Evolutionary conservation across 2,888 invertebrate species (phyloP).

Genomic region (Chrysolina americana): DNA sequence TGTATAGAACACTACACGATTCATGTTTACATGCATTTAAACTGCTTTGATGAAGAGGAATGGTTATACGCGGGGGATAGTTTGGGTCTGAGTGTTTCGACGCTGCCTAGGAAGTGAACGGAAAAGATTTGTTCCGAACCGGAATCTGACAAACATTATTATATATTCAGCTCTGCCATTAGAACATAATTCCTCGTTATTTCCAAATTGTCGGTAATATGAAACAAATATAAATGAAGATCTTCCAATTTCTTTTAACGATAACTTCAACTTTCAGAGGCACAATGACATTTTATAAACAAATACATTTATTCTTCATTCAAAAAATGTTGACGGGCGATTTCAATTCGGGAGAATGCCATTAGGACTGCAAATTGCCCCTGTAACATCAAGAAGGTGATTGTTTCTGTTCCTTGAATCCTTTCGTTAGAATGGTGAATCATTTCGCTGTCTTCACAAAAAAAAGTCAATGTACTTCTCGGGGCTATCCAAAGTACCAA

Average conservation of each 20-base stretch:
- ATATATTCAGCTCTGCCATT: too few relatives aligned
- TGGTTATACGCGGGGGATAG: slow-evolving; percentile 49
- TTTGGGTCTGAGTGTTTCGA: slow-evolving; percentile 25
- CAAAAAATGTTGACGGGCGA: neutral
- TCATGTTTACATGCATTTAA: slow-evolving; percentile 57
- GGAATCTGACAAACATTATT: too few relatives aligned
- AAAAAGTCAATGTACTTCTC: too few relatives aligned
- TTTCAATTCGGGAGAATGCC: slow-evolving; percentile 38
- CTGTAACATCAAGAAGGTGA: neutral
- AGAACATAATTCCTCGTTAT: too few relatives aligned
- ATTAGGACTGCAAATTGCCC: slow-evolving; percentile 29
- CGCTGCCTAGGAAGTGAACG: neutral
- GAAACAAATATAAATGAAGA: too few relatives aligned
- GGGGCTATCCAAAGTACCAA: too few relatives aligned
- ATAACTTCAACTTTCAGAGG: too few relatives aligned
- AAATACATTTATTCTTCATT: neutral
- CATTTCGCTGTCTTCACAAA: too few relatives aligned
- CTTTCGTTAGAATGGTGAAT: too few relatives aligned
- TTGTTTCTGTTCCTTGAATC: neutral
- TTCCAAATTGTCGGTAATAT: too few relatives aligned
- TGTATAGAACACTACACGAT: slow-evolving; percentile 64
- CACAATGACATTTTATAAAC: too few relatives aligned
- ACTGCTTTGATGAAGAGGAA: slow-evolving; percentile 69
- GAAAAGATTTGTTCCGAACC: neutral
- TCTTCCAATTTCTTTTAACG: too few relatives aligned